Evolutionary conservation across 2,113 vertebrate species (phyloP).

Genomic region (Gallinago undulata): DNA sequence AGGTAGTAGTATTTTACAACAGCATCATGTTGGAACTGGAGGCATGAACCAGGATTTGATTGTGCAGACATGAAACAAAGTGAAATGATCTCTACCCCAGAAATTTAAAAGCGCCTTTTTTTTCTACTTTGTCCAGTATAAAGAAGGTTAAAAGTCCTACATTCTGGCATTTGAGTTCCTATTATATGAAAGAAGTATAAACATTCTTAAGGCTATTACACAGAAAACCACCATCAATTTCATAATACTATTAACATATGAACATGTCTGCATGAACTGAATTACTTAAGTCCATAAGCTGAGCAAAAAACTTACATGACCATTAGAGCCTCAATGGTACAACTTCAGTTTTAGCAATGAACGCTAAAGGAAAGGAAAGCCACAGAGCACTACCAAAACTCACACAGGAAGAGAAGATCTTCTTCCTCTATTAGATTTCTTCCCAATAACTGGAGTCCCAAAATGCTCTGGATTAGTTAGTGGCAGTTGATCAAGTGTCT

Average conservation of each 20-base stretch:
- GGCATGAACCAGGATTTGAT: background rate
- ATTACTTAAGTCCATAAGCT: background rate
- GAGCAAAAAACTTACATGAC: background rate
- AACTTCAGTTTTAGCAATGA: background rate
- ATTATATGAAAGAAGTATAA: background rate
- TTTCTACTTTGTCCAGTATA: background rate
- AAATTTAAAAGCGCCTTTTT: background rate
- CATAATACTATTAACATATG: background rate
- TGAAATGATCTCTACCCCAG: background rate
- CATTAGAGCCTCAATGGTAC: background rate
- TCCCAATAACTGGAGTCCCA: constrained; percentile 96
- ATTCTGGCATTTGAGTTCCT: background rate
- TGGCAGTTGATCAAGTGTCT: constrained; percentile 97
- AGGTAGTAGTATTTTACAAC: background rate
- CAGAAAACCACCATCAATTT: background rate
- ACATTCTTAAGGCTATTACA: background rate
- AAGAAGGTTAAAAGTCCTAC: background rate
- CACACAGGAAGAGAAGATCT: constrained; percentile 93
- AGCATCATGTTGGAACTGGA: background rate
- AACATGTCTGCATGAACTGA: background rate
- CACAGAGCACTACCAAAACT: constrained; percentile 47
- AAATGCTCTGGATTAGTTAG: constrained; percentile 98
- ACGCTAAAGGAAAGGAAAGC: background rate
- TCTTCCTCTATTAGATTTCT: constrained; percentile 94
- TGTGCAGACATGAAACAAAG: background rate